phyloP scores from a whole-genome alignment of 2,113 vertebrate species.

The Neodon shergylaensis region DNA sequence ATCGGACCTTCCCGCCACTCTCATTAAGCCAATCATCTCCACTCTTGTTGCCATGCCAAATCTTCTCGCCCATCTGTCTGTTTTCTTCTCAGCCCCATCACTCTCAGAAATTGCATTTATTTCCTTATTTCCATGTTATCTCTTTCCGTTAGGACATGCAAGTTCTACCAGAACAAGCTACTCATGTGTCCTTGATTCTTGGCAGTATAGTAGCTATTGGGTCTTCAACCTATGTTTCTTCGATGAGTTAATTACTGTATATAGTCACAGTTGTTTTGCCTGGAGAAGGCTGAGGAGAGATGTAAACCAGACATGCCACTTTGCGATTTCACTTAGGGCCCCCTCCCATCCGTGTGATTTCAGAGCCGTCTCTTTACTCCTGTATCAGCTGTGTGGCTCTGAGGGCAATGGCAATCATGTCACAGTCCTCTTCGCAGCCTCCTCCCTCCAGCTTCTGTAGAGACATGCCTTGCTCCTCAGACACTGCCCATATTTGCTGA shows the following conservation, averaged over 20 bases:
- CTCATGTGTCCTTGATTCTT: not conserved
- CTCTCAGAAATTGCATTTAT: not conserved
- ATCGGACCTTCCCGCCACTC: not conserved
- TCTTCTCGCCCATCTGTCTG: not conserved
- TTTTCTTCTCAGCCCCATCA: not conserved
- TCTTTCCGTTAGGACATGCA: not conserved
- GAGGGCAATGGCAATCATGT: accelerated
- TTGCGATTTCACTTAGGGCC: not conserved
- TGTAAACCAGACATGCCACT: not conserved
- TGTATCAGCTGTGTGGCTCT: not conserved
- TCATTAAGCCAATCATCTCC: not conserved
- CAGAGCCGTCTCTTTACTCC: not conserved
- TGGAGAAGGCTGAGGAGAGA: not conserved
- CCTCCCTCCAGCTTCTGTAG: not conserved
- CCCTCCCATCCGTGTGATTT: not conserved
- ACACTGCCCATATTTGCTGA: slow-evolving; percentile 1
- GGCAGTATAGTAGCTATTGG: not conserved
- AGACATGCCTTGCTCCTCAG: slow-evolving; percentile 1
- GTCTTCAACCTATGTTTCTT: not conserved
- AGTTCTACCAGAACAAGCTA: not conserved
- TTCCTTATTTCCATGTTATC: not conserved
- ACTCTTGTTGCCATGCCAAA: not conserved
- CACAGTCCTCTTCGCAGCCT: not conserved
- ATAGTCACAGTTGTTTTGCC: not conserved
- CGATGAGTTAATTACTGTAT: not conserved